Conservation (phyloP, 2,113 vertebrate genomes). For the Accipiter virgatus region DNA sequence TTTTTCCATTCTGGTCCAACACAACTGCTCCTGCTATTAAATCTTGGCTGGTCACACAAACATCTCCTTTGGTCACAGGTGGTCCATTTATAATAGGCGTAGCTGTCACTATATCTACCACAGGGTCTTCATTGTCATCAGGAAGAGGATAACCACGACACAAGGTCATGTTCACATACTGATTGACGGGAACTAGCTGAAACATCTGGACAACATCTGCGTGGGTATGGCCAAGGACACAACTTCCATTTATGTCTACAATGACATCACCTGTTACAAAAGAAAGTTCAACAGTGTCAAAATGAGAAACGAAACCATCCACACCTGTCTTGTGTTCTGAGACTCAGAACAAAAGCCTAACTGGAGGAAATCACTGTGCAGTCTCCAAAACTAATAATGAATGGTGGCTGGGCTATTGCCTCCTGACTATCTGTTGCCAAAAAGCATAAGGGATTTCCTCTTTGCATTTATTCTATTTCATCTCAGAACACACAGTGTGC, state of each 20-base stretch:
- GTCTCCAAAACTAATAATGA: background rate
- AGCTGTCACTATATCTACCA: slow-evolving; percentile 75
- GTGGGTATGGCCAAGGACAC: slow-evolving; percentile 96
- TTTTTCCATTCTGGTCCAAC: slow-evolving; percentile 78
- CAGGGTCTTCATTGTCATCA: slow-evolving; percentile 83
- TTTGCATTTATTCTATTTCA: background rate
- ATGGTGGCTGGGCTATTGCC: background rate
- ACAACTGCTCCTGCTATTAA: slow-evolving; percentile 66
- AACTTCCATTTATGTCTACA: slow-evolving; percentile 91
- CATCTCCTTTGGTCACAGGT: slow-evolving; percentile 74
- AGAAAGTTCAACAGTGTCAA: background rate
- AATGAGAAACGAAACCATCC: background rate
- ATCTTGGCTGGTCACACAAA: slow-evolving; percentile 76
- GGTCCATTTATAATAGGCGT: slow-evolving; percentile 82
- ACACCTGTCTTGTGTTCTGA: background rate
- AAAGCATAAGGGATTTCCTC: background rate
- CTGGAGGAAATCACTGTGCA: background rate
- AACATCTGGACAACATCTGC: slow-evolving; percentile 99
- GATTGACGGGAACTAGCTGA: slow-evolving; percentile 90
- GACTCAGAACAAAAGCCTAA: background rate
- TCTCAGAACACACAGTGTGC: background rate
- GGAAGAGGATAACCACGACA: slow-evolving; percentile 97
- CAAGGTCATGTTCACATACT: slow-evolving; percentile 93
- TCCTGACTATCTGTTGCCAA: background rate
- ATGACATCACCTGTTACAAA: slow-evolving; percentile 90